Conservation (phyloP, 2,113 vertebrate species). For the Austrofundulus limnaeus region DNA sequence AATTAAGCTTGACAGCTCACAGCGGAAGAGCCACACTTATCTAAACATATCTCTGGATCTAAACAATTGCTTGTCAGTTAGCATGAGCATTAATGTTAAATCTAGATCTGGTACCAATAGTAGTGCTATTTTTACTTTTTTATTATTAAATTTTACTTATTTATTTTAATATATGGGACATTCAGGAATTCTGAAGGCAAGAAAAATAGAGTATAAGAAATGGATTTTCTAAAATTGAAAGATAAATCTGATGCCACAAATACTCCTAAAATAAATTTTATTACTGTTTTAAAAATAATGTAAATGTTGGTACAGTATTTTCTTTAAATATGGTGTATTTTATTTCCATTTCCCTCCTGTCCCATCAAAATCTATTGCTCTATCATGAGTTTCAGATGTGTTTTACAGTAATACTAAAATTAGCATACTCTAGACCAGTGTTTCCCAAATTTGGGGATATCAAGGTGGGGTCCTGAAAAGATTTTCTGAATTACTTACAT, state of each 20-base stretch:
- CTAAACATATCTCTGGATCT: constrained; percentile 29
- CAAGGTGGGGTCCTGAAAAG: too few species aligned
- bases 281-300: too few species aligned
- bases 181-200: constrained; percentile 22
- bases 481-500: too few species aligned
- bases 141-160: constrained; percentile 29
- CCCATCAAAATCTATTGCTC: constrained; percentile 3
- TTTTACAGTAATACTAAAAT: background rate
- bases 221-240: too few species aligned
- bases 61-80: constrained; percentile 40
- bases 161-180: constrained; percentile 12
- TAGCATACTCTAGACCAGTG: constrained; percentile 2
- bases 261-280: too few species aligned
- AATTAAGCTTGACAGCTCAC: constrained; percentile 11
- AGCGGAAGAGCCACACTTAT: constrained; percentile 15
- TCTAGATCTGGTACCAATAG: constrained; percentile 33
- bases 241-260: too few species aligned
- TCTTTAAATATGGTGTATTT: too few species aligned
- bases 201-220: constrained; percentile 3
- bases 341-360: too few species aligned
- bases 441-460: too few species aligned
- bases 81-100: constrained; percentile 19
- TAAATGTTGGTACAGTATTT: too few species aligned
- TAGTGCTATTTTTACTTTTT: constrained; percentile 15
- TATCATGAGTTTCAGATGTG: background rate